Evolutionary conservation across 2,888 invertebrate genomes (phyloP).

Genomic region (Malacosoma neustria): DNA sequence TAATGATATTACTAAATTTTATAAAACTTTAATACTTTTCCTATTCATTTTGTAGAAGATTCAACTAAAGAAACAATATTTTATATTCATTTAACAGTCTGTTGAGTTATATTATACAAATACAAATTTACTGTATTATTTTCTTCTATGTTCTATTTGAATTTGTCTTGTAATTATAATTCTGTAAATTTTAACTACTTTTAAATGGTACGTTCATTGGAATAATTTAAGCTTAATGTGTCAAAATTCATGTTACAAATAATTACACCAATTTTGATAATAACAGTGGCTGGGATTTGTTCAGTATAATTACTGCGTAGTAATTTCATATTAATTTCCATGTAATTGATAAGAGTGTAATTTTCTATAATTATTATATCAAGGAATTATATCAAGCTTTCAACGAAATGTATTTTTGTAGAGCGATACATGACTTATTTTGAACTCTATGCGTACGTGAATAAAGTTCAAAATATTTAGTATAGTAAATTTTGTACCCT

Average conservation of each 20-base stretch:
- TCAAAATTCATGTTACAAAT: neutral
- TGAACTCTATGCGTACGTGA: neutral
- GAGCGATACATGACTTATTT: neutral
- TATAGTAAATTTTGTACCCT: neutral
- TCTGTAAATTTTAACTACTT: no score
- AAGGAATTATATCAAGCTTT: neutral
- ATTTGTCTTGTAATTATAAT: no score
- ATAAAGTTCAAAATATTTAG: conserved; percentile 1
- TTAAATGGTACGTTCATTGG: no score
- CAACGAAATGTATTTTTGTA: neutral
- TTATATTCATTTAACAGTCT: no score
- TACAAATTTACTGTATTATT: no score
- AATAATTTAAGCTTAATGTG: neutral
- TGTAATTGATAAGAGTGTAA: neutral
- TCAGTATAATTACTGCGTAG: neutral
- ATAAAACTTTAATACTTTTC: no score
- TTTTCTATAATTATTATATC: neutral
- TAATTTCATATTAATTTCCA: neutral
- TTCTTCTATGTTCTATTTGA: no score
- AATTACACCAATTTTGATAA: neutral
- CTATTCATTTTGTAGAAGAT: no score
- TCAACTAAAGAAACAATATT: no score
- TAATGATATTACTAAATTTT: no score
- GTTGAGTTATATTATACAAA: no score
- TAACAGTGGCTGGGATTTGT: neutral